A percentile compares a stretch with the other conserved stretches of the same genome.
Evolutionary conservation across 1,140 invertebrate species (phyloP).

Genomic region (Homarus americanus): DNA sequence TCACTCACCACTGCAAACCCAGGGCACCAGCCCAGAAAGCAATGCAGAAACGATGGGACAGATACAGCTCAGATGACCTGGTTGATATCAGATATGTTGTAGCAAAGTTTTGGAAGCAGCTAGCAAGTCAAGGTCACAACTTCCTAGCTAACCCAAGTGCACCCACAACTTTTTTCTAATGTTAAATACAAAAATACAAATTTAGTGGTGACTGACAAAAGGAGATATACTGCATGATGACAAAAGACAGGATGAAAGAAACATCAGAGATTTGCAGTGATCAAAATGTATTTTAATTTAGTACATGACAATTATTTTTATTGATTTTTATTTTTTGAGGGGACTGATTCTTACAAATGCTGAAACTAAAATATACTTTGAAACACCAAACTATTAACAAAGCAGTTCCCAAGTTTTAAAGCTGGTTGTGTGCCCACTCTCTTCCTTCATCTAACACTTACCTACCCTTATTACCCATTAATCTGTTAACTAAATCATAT

Average conservation of each 20-base stretch:
- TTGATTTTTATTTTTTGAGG: conserved; percentile 14
- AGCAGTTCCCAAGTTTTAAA: conserved; percentile 4
- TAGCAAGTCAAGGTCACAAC: no score
- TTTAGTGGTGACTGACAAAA: no score
- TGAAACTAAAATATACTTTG: conserved; percentile 15
- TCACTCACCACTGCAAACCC: no score
- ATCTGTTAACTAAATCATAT: neutral
- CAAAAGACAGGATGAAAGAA: neutral
- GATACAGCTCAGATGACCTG: no score
- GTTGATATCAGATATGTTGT: no score
- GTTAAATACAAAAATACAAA: no score
- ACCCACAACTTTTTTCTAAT: no score
- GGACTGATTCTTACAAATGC: neutral
- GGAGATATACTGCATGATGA: no score
- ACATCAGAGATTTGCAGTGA: neutral
- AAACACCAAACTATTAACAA: conserved; percentile 5
- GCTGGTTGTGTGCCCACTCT: neutral
- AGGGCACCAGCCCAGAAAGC: no score
- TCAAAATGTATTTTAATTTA: conserved; percentile 38
- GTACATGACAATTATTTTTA: conserved; percentile 32
- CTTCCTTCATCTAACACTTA: neutral
- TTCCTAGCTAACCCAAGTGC: no score
- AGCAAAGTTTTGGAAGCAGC: no score
- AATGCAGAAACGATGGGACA: no score
- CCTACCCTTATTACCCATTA: neutral